These are phyloP conservation scores for Todus mexicanus DNA, from an alignment of 2,797 vertebrate species.

Conservation along the genomic window DNA sequence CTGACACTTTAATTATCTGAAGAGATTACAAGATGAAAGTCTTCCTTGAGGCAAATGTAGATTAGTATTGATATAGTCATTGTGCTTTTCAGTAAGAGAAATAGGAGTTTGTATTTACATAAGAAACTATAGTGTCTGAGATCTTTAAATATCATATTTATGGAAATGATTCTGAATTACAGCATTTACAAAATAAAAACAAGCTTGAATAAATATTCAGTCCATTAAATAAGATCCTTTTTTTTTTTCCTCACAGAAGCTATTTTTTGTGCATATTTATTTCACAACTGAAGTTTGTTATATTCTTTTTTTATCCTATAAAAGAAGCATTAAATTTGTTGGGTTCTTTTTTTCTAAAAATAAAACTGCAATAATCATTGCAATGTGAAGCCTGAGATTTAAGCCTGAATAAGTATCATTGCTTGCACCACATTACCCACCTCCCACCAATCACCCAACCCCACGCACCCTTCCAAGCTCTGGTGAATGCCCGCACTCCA, in stretches of 20 bases:
- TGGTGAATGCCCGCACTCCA: constrained; percentile 3
- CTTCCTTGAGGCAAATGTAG: constrained; percentile 52
- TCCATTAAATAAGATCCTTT: constrained; percentile 77
- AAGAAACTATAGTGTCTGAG: constrained; percentile 85
- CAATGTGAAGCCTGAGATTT: constrained; percentile 90
- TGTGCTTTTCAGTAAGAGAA: constrained; percentile 76
- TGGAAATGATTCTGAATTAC: constrained; percentile 79
- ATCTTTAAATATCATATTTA: constrained; percentile 81
- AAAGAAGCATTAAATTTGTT: constrained; percentile 80
- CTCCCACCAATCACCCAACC: background rate
- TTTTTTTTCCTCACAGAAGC: constrained; percentile 76
- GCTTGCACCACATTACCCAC: constrained; percentile 36
- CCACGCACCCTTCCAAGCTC: background rate
- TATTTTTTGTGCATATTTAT: constrained; percentile 75
- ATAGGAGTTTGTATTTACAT: constrained; percentile 81
- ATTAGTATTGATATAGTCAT: constrained; percentile 60
- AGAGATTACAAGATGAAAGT: constrained; percentile 63
- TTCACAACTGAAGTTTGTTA: constrained; percentile 66
- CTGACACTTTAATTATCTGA: constrained; percentile 56
- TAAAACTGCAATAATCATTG: constrained; percentile 79
- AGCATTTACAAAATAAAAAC: constrained; percentile 94
- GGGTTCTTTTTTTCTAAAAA: constrained; percentile 71
- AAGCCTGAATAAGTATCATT: constrained; percentile 78
- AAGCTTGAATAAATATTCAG: constrained; percentile 88
- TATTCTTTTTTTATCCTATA: constrained; percentile 77